A percentile compares a stretch with the other conserved stretches of the same genome.
These are phyloP conservation scores for Fistularia tabacaria DNA, from an alignment of 2,797 vertebrate genomes.

Conservation along the genomic window DNA sequence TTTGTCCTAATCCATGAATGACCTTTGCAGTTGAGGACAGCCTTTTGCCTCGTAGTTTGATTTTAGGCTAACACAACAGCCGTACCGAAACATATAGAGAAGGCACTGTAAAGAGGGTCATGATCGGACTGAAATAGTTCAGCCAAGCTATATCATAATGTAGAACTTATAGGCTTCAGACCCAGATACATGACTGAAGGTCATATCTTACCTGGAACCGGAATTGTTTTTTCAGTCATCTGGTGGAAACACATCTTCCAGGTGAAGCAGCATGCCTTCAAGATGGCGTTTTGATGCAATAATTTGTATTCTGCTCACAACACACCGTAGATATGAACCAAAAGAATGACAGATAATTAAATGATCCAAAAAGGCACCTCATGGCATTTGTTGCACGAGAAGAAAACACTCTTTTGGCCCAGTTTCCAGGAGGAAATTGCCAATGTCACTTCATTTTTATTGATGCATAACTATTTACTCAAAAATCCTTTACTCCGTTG, in stretches of 20 bases:
- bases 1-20: conserved; percentile 41
- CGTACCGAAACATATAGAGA: not conserved
- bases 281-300: conserved; percentile 31
- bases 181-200: conserved; percentile 18
- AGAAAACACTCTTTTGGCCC: conserved; percentile 7
- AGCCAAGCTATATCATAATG: not conserved
- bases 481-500: not conserved
- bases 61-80: conserved; percentile 8
- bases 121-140: conserved; percentile 1
- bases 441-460: conserved; percentile 5
- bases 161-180: not conserved
- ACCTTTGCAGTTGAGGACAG: conserved; percentile 26
- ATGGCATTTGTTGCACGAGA: conserved; percentile 16
- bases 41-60: conserved; percentile 20
- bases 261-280: conserved; percentile 37
- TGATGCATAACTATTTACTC: conserved; percentile 5
- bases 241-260: conserved; percentile 32
- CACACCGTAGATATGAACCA: conserved; percentile 24
- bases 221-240: conserved; percentile 15
- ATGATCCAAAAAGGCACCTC: conserved; percentile 24
- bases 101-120: not conserved
- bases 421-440: conserved; percentile 10
- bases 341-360: conserved; percentile 33
- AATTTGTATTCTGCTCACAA: conserved; percentile 41
- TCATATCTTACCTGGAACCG: conserved; percentile 29